These are phyloP conservation scores for Caenorhabditis auriculariae DNA, from an alignment of 2,888 invertebrate species.

Conservation along the genomic window DNA sequence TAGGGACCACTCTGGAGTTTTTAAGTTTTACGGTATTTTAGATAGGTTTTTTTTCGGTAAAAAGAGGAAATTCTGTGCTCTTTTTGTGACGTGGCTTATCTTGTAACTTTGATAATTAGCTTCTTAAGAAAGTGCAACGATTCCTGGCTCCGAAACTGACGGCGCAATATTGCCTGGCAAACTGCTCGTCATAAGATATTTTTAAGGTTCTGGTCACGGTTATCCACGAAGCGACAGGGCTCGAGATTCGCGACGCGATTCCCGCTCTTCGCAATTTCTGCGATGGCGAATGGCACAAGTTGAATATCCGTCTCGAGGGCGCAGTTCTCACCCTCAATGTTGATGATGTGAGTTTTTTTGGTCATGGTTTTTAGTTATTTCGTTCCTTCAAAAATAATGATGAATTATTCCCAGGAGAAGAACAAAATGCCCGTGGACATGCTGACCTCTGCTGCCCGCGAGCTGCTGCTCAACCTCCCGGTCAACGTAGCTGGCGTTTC, in stretches of 20 bases:
- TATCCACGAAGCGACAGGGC: constrained; percentile 10
- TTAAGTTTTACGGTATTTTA: too few relatives aligned
- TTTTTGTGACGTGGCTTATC: too few relatives aligned
- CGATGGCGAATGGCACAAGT: constrained; percentile 47
- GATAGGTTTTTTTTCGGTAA: too few relatives aligned
- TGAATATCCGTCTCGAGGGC: neutral
- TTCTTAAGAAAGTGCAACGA: too few relatives aligned
- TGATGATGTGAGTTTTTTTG: constrained; percentile 9
- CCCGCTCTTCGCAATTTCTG: constrained; percentile 36
- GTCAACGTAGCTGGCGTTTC: constrained; percentile 46
- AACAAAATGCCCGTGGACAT: constrained; percentile 20
- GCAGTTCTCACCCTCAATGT: constrained; percentile 9
- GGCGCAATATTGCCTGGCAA: too few relatives aligned
- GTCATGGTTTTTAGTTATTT: too few relatives aligned
- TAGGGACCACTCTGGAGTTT: too few relatives aligned
- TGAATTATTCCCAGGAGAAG: constrained; percentile 10
- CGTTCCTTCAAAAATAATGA: constrained; percentile 1
- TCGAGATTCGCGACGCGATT: constrained; percentile 22
- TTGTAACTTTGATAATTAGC: too few relatives aligned
- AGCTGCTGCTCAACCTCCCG: constrained; percentile 36
- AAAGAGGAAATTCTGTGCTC: too few relatives aligned
- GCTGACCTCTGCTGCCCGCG: constrained; percentile 15
- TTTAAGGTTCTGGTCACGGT: constrained; percentile 17
- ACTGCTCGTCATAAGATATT: too few relatives aligned
- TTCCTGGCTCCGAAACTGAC: too few relatives aligned